Conservation (phyloP, 2,797 vertebrate species). For the Chaenodraco wilsoni region DNA sequence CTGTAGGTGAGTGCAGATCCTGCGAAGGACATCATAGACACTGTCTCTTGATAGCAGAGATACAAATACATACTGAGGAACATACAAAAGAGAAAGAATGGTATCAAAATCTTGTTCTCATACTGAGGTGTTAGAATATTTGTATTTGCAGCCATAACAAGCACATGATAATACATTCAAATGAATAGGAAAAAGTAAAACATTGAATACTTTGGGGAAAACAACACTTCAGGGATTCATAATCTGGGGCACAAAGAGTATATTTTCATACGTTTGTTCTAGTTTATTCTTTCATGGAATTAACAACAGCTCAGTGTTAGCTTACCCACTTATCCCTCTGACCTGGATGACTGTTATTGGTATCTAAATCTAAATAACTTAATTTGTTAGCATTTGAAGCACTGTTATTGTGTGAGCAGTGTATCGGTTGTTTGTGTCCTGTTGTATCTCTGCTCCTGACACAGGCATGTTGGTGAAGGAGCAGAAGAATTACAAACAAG, state of each 20-base stretch:
- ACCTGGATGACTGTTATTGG: conserved; percentile 22
- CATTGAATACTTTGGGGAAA: neutral
- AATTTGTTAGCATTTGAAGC: neutral
- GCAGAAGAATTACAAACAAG: neutral
- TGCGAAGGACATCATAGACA: conserved; percentile 91
- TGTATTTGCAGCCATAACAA: neutral
- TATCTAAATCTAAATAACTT: conserved; percentile 11
- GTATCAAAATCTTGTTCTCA: no score
- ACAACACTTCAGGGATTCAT: conserved; percentile 29
- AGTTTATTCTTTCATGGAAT: conserved; percentile 27
- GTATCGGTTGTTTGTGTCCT: neutral
- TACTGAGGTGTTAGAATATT: neutral
- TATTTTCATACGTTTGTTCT: conserved; percentile 46
- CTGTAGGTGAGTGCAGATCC: conserved; percentile 96
- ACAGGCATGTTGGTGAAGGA: neutral
- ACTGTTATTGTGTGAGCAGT: neutral
- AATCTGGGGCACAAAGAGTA: conserved; percentile 47
- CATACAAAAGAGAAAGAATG: no score
- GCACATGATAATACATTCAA: neutral
- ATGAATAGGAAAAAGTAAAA: neutral
- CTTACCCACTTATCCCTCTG: conserved; percentile 23
- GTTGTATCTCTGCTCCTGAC: conserved; percentile 2
- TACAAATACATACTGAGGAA: conserved; percentile 92
- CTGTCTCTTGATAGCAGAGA: conserved; percentile 95
- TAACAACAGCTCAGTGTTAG: conserved; percentile 29